These are phyloP conservation scores for Pangasius macronema DNA, from an alignment of 2,797 vertebrate genomes.

Conservation along the genomic window DNA sequence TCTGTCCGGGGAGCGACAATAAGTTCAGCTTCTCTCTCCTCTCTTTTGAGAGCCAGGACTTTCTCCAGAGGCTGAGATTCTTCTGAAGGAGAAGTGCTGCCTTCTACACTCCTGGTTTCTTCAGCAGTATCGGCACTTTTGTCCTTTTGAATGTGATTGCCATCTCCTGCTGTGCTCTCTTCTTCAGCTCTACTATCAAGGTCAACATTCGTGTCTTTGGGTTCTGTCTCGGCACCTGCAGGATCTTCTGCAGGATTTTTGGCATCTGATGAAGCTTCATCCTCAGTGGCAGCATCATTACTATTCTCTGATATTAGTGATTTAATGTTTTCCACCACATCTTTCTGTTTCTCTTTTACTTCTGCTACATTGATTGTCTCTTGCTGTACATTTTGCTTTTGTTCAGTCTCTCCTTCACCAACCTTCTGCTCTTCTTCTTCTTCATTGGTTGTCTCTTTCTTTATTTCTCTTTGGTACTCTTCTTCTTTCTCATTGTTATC, in stretches of 20 bases:
- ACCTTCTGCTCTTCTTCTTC: not conserved
- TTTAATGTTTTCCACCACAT: not conserved
- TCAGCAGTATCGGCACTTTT: slow-evolving; percentile 53
- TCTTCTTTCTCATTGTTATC: not conserved
- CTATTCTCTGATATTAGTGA: not conserved
- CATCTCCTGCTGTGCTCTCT: slow-evolving; percentile 2
- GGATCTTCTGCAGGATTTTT: slow-evolving; percentile 1
- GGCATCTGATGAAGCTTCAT: not conserved
- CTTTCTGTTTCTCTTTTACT: not conserved
- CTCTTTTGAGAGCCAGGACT: slow-evolving; percentile 13
- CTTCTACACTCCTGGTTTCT: slow-evolving; percentile 55
- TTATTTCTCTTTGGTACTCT: not conserved
- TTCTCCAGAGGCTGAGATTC: slow-evolving; percentile 41
- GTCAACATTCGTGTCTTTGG: not conserved
- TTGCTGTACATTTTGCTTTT: not conserved
- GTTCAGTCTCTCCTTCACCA: not conserved
- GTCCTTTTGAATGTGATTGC: not conserved
- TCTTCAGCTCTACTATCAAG: not conserved
- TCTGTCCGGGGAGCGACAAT: slow-evolving; percentile 51
- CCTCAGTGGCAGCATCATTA: slow-evolving; percentile 8
- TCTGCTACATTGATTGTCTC: not conserved
- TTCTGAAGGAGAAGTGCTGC: slow-evolving; percentile 32
- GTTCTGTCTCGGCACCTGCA: slow-evolving; percentile 11
- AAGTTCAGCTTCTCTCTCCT: slow-evolving; percentile 47
- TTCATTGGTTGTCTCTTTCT: not conserved